These are phyloP conservation scores for Hexactinellida sp. DNA, from an alignment of 37 sponge, comb jelly and placozoan species.

Conservation along the genomic window DNA sequence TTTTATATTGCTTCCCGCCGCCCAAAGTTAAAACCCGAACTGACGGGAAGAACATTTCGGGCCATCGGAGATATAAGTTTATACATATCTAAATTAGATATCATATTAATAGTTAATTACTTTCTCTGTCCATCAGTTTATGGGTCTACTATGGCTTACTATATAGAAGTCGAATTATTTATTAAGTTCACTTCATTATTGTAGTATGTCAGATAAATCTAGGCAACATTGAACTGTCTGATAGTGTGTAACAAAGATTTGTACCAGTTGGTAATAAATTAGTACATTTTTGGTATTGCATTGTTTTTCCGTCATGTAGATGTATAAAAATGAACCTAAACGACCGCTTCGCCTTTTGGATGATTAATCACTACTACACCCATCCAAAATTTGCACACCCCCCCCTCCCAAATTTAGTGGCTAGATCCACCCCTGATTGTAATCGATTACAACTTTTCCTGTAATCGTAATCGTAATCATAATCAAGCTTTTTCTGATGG, in stretches of 20 bases:
- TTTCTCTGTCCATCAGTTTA: neutral
- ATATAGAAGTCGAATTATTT: neutral
- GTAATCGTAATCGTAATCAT: too few species aligned
- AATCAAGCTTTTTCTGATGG: too few species aligned
- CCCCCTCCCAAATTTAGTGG: too few species aligned
- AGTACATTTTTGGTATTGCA: neutral
- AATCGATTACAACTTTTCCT: too few species aligned
- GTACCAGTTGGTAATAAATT: neutral
- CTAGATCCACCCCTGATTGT: too few species aligned
- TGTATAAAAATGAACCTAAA: neutral
- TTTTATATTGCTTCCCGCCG: neutral
- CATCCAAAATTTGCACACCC: too few species aligned
- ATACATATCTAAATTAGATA: too few species aligned
- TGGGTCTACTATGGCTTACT: neutral
- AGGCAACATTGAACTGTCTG: constrained; percentile 6
- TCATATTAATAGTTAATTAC: neutral
- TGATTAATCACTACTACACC: neutral
- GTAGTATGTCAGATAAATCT: neutral
- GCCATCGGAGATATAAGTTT: neutral
- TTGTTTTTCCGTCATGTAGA: neutral
- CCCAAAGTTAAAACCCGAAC: neutral
- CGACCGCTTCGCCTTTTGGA: neutral
- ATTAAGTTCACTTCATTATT: constrained; percentile 6
- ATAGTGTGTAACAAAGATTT: neutral
- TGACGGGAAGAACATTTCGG: neutral